phyloP scores from a whole-genome alignment of 2,113 vertebrate genomes.

The Ramphastos sulfuratus region DNA sequence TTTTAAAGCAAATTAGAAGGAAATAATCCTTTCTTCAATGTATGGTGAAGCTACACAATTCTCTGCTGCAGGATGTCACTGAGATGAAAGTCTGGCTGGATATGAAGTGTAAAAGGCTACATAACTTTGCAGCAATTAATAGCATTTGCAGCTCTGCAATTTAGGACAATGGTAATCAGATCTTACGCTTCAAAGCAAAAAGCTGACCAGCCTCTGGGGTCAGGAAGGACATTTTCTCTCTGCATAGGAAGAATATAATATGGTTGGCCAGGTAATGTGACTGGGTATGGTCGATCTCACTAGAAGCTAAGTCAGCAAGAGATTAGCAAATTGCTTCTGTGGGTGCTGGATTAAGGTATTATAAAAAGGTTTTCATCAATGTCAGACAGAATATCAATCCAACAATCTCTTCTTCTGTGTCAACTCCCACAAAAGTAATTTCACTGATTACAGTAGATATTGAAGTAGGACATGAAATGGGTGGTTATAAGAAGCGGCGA shows the following conservation, averaged over 20 bases:
- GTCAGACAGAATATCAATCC: slow-evolving; percentile 57
- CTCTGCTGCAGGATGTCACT: slow-evolving; percentile 34
- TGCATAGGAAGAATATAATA: slow-evolving; percentile 5
- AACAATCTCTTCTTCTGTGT: slow-evolving; percentile 51
- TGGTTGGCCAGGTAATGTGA: slow-evolving; percentile 15
- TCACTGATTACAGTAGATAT: slow-evolving; percentile 42
- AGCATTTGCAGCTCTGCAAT: slow-evolving; percentile 40
- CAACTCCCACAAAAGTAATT: slow-evolving; percentile 59
- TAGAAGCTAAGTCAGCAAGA: slow-evolving; percentile 59
- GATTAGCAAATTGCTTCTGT: slow-evolving; percentile 66
- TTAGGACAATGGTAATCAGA: slow-evolving; percentile 49
- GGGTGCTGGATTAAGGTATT: slow-evolving; percentile 62
- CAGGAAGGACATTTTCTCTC: slow-evolving; percentile 27
- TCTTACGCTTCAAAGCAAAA: slow-evolving; percentile 16
- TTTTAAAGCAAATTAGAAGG: slow-evolving; percentile 64
- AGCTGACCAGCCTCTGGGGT: slow-evolving; percentile 36
- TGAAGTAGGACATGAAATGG: slow-evolving; percentile 19
- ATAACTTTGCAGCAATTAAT: slow-evolving; percentile 49
- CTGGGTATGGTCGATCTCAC: not conserved
- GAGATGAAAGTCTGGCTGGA: slow-evolving; percentile 54
- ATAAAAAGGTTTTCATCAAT: slow-evolving; percentile 57
- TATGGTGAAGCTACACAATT: slow-evolving; percentile 30
- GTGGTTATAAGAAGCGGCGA: not conserved
- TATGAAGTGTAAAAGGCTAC: slow-evolving; percentile 38
- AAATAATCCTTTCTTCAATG: slow-evolving; percentile 46